Base-by-base conservation (phyloP, 64 coral and sea anemone species). In the Cladopsammia gracilis region DNA sequence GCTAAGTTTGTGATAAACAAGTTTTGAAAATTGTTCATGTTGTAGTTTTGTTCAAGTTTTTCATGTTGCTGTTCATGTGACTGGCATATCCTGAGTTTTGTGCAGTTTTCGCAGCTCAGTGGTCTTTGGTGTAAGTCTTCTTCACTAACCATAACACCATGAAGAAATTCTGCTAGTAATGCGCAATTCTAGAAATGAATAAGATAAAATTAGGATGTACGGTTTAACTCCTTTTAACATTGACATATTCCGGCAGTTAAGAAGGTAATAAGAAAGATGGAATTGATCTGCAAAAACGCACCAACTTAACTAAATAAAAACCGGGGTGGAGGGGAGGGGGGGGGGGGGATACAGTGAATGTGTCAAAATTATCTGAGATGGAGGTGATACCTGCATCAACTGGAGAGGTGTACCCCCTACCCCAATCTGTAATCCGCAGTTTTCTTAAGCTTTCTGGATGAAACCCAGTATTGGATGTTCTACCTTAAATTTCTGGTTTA, bases 141-240 rank as follows among this genome's bases (percentile, higher is more conserved):
- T 70, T 81, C 76, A 47, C 10, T 67, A 78, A 84, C 78, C 70
- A 91, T 46, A 20, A 76, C 82, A 76, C 73, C 86, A 65, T 77
- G 73, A 53, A 97, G 73, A 94, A 97, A 97, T 61, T 97, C 91
- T 62, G 83, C 79, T 51, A 97, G 91, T 83, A 97, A 68, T 20
- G 92, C 92, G 82, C 92, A 89, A 65, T 94, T 94, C 96, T 97
- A 48, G 62, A 87, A 93, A 46, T 58, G 76, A 59, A 90, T 50
- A 15, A 16, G 46, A 78, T 20, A 77, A 16, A 78, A 45, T 56
- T 56, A 56, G 53, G 53, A 12, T 56, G 53, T 34, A 34, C 2
- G 53, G 12, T 56, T 56, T 12, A 56, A 12, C 53, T 56, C 12
- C 12, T 56, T 12, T 56, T 12, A 34, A 34, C 53, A 3, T 6